Base-by-base conservation (phyloP, 2,113 vertebrate species). In the Salvator merianae region DNA sequence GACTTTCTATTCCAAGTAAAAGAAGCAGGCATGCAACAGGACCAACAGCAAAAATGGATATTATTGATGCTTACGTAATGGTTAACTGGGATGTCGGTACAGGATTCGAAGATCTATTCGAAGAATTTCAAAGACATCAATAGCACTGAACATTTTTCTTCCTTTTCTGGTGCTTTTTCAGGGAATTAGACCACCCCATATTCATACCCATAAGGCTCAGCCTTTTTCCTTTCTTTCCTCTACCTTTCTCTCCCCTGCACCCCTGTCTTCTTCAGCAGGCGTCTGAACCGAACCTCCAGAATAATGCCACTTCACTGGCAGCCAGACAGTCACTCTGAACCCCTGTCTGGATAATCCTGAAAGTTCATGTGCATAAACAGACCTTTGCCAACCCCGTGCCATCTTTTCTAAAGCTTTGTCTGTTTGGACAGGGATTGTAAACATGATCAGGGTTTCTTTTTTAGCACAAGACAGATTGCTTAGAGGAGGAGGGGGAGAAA, bases 221-320 rank as follows among this genome's bases (percentile, higher is more conserved):
- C 4, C 26, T 50, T 50, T 30, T 2, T 2, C 24, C 9, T 7
- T 40, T 1, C 10, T 0, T 2, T 28, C 12, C 5, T 40, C 1
- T 16, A 3, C 10, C 20, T 59, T 16, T 20, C 53, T 18, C 16
- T 55, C 55, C 20, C 20, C 55, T 59, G 3, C 55, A 20, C 20
- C 55, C 55, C 55, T 59, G 55, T 20, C 14, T 0, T 77, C 14
- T 14, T 32, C 18, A 1, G 0, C 68, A 2, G 84, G 77, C 50
- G 76, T 71, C 66, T 59, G 75, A 79, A 78, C 1, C 32, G 75
- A 79, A 78, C 1, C 32, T 1, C 0, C 8, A 40, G 53, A 22
- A 26, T 9, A 30, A 14, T 59, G 28, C 50, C 4, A 3, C 32
- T 63, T 36, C 59, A 38, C 55, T 0, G 12, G 55, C 72, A 80